Evolutionary conservation across 2,797 vertebrate genomes (phyloP), one percentile per base, ranked within the genome.

Genomic region (Spondyliosoma cantharus): DNA sequence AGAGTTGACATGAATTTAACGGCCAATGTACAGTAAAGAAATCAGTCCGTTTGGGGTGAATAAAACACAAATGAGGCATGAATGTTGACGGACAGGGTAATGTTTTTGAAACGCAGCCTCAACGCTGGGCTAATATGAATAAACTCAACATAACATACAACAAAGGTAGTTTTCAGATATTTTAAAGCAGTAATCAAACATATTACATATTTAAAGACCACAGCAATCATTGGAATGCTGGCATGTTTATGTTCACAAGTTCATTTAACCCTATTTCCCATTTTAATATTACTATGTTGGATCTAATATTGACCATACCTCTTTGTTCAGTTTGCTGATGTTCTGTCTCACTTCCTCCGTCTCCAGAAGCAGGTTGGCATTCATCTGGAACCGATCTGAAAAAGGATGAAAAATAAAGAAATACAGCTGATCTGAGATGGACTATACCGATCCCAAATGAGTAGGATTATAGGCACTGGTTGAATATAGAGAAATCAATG

Each of bases 261-360:
- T 37, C 32, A 37, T 37, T 8, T 37, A 37, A 45, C 14, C 14
- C 12, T 4, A 45, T 45, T 45, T 14, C 43, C 43, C 14, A 45
- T 15, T 45, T 45, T 45, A 45, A 15, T 45, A 3, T 43, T 6
- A 57, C 13, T 49, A 7, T 49, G 5, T 49, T 49, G 16, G 3
- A 3, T 17, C 5, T 54, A 3, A 37, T 29, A 37, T 42, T 64
- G 7, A 57, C 4, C 68, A 1, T 90, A 98, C 97, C 97, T 98
- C 97, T 89, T 95, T 94, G 92, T 95, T 97, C 73, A 98, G 91
- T 84, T 94, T 94, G 91, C 91, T 92, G 86, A 99, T 94, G 85
- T 94, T 96, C 78, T 96, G 95, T 87, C 95, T 96, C 53, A 97
- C 95, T 86, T 97, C 96, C 76, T 97, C 96, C 0, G 96, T 95